Evolutionary conservation across 2,888 invertebrate species (phyloP), one percentile per base, ranked within the genome.

Genomic region (Drosophila macrothrix): DNA sequence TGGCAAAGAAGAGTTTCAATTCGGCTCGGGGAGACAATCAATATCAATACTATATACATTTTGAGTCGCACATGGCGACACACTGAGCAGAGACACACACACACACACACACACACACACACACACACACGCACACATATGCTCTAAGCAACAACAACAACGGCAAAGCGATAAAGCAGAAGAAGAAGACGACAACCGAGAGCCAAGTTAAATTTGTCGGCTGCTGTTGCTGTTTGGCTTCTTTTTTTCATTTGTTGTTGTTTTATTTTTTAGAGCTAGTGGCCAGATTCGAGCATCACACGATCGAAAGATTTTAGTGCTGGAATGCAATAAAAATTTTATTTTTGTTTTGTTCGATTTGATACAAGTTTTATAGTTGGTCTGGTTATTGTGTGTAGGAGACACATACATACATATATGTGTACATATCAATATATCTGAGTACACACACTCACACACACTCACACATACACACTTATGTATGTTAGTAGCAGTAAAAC

Each of bases 361-460:
- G 83, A 88, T 90, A 84, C 87, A 90, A 90, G 90, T 88, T 88
- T 90, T 90, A 87, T 87, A 90, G 85, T 90, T 84, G 82, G 82
- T 83, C 84, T 62, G 87, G 64, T 83, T 86, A 83, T 88, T 84
- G 83, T 86, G 90, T 90, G 84, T 90, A 89, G 89, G 83, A 87
- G 87, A 75, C 70, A 60, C 75, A 73, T 58, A 82, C 56, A 49
- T 62, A 66, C 39, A 50, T 22, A 69, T 63, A 53, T 41, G 61
- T 62, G 53, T 62, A 78, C 50, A 56, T 46, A 63, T 63, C 31
- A 53, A 16, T 28, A 41, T 49, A 58, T 61, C 53, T 61, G 68
- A 56, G 62, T 75, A 75, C 74, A 62, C 55, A 50, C 65, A 46
- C 43, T 25, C 37, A 62, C 53, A 54, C 58, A 39, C 43, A 37